phyloP scores from a whole-genome alignment of 92 coral and sea anemone species.

The Isaurus tuberculatus region DNA sequence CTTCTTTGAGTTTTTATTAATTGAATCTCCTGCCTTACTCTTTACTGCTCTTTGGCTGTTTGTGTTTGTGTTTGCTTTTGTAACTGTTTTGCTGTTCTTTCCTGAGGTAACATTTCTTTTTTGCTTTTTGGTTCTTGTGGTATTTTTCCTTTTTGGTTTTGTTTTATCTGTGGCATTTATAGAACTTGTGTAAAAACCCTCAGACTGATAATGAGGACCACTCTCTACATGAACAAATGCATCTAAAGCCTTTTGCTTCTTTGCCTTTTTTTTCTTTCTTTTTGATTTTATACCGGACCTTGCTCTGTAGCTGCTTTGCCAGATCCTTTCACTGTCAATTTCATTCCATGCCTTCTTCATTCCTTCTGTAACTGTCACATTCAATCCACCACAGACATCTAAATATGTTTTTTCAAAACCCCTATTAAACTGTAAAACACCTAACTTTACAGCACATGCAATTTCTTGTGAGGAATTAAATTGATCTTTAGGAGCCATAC shows the following conservation, averaged over 20 bases:
- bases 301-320: conserved; percentile 37
- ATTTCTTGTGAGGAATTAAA: conserved; percentile 56
- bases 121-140: background rate
- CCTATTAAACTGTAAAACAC: conserved; percentile 50
- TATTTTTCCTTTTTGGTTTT: background rate
- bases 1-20: background rate
- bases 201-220: conserved; percentile 51
- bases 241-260: conserved; percentile 50
- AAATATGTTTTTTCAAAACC: conserved; percentile 46
- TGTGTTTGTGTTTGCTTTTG: background rate
- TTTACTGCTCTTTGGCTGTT: background rate
- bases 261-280: conserved; percentile 33
- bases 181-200: conserved; percentile 44
- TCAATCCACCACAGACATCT: conserved; percentile 23
- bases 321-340: conserved; percentile 47
- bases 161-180: background rate
- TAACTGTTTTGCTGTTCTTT: background rate
- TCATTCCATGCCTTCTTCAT: conserved; percentile 28
- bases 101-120: background rate
- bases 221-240: conserved; percentile 68
- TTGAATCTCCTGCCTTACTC: background rate
- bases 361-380: background rate
- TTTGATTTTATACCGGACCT: background rate
- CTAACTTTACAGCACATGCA: conserved; percentile 46
- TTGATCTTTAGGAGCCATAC: conserved; percentile 59